A percentile compares a stretch with the other conserved stretches of the same genome.
Evolutionary conservation across 2,113 vertebrate genomes (phyloP).

Genomic region (Rhodinocichla rosea): DNA sequence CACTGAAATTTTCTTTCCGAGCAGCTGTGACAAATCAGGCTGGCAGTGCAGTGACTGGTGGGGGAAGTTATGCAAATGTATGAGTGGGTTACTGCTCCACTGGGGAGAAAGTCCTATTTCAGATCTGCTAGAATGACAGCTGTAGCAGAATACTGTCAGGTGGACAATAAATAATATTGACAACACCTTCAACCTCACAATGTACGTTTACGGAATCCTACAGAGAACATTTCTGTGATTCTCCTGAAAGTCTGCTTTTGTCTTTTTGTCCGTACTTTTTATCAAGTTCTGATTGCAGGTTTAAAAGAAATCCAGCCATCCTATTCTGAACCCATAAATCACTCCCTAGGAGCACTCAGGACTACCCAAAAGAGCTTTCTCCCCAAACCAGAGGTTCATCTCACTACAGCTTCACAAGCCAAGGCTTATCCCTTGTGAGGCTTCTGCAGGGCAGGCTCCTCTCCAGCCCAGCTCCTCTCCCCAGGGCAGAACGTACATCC

Average conservation of each 20-base stretch:
- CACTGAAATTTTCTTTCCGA: not conserved
- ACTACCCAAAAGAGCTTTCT: not conserved
- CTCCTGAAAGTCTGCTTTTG: not conserved
- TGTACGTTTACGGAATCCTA: not conserved
- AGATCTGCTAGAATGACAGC: slow-evolving; percentile 61
- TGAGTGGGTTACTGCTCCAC: slow-evolving; percentile 32
- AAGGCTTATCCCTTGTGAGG: not conserved
- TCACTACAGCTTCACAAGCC: not conserved
- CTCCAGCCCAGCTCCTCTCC: not conserved
- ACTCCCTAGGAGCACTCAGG: not conserved
- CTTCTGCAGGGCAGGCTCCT: not conserved
- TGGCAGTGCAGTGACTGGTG: slow-evolving; percentile 37
- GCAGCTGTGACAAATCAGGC: slow-evolving; percentile 1
- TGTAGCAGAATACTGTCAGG: slow-evolving; percentile 31
- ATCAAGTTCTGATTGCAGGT: not conserved
- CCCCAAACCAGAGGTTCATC: not conserved
- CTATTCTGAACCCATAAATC: not conserved
- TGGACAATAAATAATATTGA: slow-evolving; percentile 56
- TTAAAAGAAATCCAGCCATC: not conserved
- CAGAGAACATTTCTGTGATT: not conserved
- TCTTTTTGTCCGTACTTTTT: not conserved
- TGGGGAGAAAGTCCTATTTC: slow-evolving; percentile 63
- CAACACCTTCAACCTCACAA: slow-evolving; percentile 15
- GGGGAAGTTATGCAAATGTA: slow-evolving; percentile 58
- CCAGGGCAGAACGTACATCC: fast-evolving